Evolutionary conservation across 2,113 vertebrate species (phyloP), one percentile per base, ranked within the genome.

Genomic region (Indicator indicator): DNA sequence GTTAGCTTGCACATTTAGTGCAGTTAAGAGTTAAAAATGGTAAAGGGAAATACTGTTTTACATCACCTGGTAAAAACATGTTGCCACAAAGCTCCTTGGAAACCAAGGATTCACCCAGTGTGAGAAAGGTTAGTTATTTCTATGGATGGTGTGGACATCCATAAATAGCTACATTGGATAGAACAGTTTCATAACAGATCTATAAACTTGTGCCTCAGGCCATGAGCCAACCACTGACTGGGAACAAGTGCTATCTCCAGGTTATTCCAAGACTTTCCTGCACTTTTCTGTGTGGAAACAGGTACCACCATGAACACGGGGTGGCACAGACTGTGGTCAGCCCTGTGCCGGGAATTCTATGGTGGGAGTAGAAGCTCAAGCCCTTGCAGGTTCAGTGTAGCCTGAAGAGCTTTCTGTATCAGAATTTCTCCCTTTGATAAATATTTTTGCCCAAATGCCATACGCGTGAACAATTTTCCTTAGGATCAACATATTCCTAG

Each of bases 151-250:
- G 69, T 81, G 83, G 95, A 77, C 38, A 46, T 40, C 86, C 79
- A 83, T 62, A 93, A 92, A 93, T 72, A 93, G 94, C 64, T 54
- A 28, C 54, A 65, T 87, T 30, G 52, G 87, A 27, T 4, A 90
- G 86, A 90, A 78, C 72, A 78, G 80, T 95, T 97, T 91, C 88
- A n/a, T 93, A 96, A 94, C 85, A 80, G 62, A 93, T 94, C 94
- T 36, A 94, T 91, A 95, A 86, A 79, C 42, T 90, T 42, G 20
- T 24, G 83, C 94, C 81, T 50, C 76, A 85, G 94, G 85, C 88
- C 73, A 75, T 2, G 59, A 91, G 85, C 58, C 40, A 82, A 2
- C 54, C 50, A 17, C 63, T 72, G 28, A 68, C 82, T 38, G 40
- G 58, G 89, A 88, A 70, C 63, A 60, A 91, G 55, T 19, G 33